These are phyloP conservation scores for Nudaria mundana DNA, from an alignment of 2,888 invertebrate genomes.

Conservation along the genomic window DNA sequence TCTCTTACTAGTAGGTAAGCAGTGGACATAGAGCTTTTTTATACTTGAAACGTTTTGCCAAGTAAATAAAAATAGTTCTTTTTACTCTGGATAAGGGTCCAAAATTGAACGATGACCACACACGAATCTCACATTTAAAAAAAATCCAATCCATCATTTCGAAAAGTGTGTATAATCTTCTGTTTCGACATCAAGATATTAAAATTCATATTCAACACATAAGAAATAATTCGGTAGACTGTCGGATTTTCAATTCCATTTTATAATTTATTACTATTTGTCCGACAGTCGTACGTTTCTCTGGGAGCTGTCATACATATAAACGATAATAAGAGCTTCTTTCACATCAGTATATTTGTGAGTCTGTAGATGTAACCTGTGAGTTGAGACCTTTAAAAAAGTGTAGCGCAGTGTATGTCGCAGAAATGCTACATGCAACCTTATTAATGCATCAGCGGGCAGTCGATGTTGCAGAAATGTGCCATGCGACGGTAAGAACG, in stretches of 20 bases:
- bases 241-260: constrained; percentile 35
- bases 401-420: too few species aligned
- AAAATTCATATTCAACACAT: too few species aligned
- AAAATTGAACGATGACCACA: constrained; percentile 37
- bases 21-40: constrained; percentile 1
- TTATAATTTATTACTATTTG: constrained; percentile 44
- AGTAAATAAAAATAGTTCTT: constrained; percentile 6
- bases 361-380: too few species aligned
- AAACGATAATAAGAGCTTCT: constrained; percentile 28
- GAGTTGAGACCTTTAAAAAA: too few species aligned
- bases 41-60: constrained; percentile 1
- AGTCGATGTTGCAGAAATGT: too few species aligned
- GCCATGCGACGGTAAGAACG: too few species aligned
- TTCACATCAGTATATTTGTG: constrained; percentile 26
- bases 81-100: constrained; percentile 24
- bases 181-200: too few species aligned
- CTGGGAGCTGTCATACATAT: constrained; percentile 30
- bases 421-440: too few species aligned
- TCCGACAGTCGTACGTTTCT: constrained; percentile 31
- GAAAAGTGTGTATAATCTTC: too few species aligned
- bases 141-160: too few species aligned
- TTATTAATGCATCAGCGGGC: too few species aligned
- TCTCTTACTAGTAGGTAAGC: neutral
- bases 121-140: constrained; percentile 45
- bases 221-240: constrained; percentile 25